phyloP scores from a whole-genome alignment of 2,888 invertebrate genomes.

The Odontothrips loti region DNA sequence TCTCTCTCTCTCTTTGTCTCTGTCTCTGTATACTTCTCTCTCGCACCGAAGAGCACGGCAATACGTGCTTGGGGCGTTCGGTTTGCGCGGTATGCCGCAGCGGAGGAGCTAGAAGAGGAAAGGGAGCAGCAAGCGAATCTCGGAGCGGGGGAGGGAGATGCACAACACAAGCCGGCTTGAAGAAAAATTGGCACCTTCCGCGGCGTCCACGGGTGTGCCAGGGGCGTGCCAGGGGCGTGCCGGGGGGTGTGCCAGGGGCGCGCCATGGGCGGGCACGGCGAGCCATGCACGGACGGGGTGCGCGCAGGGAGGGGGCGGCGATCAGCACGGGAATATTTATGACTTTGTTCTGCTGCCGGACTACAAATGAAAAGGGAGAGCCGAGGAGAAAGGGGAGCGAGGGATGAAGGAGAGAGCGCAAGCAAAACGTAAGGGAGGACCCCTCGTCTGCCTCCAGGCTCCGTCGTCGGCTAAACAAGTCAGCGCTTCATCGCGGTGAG shows the following conservation, averaged over 20 bases:
- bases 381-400: too few relatives aligned
- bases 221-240: not conserved
- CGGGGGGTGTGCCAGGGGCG: not conserved
- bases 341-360: slow-evolving; percentile 14
- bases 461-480: too few relatives aligned
- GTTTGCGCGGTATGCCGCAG: not conserved
- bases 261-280: not conserved
- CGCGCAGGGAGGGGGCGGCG: not conserved
- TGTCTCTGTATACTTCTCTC: too few relatives aligned
- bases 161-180: not conserved
- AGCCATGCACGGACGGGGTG: not conserved
- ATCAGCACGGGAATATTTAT: slow-evolving; percentile 20
- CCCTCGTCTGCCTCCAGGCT: too few relatives aligned
- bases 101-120: not conserved
- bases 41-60: too few relatives aligned
- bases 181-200: slow-evolving; percentile 19
- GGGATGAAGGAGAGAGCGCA: too few relatives aligned
- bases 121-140: not conserved
- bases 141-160: not conserved
- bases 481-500: too few relatives aligned
- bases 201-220: not conserved
- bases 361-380: not conserved
- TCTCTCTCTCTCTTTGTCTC: too few relatives aligned
- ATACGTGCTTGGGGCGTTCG: too few relatives aligned
- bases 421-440: too few relatives aligned